phyloP scores from a whole-genome alignment of 2,888 invertebrate genomes.

The Andrena bicolor region DNA sequence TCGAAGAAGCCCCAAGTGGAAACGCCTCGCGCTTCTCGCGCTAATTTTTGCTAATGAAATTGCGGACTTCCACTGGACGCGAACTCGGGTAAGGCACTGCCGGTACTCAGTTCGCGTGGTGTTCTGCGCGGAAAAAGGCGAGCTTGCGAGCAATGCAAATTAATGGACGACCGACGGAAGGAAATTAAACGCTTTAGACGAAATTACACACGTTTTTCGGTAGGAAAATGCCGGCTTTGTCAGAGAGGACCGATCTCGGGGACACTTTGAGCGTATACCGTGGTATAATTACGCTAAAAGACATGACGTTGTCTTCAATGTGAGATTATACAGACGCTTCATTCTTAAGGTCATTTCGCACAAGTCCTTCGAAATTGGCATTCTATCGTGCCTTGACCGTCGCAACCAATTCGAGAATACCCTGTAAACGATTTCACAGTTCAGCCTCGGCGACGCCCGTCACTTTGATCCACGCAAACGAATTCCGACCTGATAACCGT shows the following conservation, averaged over 20 bases:
- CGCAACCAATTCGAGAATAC: too few relatives aligned
- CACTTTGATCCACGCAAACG: constrained; percentile 3
- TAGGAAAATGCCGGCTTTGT: background rate
- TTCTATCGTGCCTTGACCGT: too few relatives aligned
- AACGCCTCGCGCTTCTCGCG: constrained; percentile 1
- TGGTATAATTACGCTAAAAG: background rate
- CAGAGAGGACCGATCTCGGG: background rate
- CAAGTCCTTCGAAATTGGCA: too few relatives aligned
- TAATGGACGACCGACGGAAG: constrained; percentile 3
- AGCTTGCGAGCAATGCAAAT: constrained; percentile 33
- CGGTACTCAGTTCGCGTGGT: constrained; percentile 13
- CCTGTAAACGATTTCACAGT: background rate
- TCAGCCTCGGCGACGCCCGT: background rate
- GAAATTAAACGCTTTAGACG: background rate
- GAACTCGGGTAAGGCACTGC: constrained; percentile 2
- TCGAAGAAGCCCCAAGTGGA: background rate
- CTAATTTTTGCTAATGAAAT: constrained; percentile 44
- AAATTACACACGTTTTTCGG: constrained; percentile 4
- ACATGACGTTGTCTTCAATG: too few relatives aligned
- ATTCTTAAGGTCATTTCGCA: too few relatives aligned
- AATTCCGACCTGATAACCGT: background rate
- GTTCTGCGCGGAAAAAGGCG: constrained; percentile 2
- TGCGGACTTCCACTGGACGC: background rate
- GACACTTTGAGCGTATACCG: background rate
- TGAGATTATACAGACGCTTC: too few relatives aligned